These are phyloP conservation scores for Paramormyrops kingsleyae DNA, from an alignment of 2,113 vertebrate genomes.

Conservation along the genomic window DNA sequence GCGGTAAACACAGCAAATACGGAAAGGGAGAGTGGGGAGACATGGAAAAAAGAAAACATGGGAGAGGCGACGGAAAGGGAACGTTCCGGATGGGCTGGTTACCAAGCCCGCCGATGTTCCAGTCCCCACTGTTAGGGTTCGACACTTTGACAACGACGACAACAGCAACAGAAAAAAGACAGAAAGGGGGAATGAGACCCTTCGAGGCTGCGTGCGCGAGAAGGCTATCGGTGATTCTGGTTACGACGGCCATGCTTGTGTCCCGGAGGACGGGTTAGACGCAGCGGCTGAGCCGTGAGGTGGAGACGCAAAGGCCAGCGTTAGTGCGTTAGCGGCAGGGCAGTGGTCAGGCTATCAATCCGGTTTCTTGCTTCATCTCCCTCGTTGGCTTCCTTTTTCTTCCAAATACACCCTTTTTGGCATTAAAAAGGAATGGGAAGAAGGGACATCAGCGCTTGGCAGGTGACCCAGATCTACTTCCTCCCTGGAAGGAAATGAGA, in stretches of 20 bases:
- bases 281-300: constrained; percentile 40
- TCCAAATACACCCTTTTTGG: constrained; percentile 32
- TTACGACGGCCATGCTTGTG: constrained; percentile 42
- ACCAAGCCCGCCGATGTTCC: neutral
- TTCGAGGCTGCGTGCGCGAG: constrained; percentile 44
- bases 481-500: constrained; percentile 63
- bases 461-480: constrained; percentile 85
- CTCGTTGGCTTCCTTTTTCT: constrained; percentile 34
- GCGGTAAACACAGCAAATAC: neutral
- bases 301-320: constrained; percentile 36
- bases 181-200: constrained; percentile 24
- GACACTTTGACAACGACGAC: constrained; percentile 20
- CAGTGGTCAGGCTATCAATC: constrained; percentile 55
- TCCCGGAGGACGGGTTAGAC: constrained; percentile 42
- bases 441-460: constrained; percentile 76
- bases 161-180: neutral
- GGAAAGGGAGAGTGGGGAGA: neutral
- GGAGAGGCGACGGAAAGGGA: neutral
- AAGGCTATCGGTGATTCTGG: constrained; percentile 38
- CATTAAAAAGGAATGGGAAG: constrained; percentile 34
- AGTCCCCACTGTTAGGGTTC: neutral
- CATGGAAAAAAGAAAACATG: neutral
- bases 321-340: constrained; percentile 42
- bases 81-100: neutral
- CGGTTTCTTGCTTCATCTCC: constrained; percentile 18